phyloP scores from a whole-genome alignment of 2,113 vertebrate genomes.

The Xiphophorus maculatus region DNA sequence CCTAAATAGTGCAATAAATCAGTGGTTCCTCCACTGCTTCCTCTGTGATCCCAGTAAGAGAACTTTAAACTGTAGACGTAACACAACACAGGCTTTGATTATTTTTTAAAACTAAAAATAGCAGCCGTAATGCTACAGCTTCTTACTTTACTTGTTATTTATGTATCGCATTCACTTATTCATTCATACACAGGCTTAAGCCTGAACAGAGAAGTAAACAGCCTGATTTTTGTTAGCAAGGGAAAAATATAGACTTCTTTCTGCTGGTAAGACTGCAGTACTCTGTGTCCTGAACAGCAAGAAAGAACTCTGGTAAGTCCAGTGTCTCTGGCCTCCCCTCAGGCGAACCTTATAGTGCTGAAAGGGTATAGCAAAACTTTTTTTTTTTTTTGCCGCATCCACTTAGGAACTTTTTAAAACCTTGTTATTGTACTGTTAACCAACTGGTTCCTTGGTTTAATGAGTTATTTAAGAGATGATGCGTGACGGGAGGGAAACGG shows the following conservation, averaged over 20 bases:
- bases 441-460: not conserved
- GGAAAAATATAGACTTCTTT: not conserved
- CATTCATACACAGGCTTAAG: too few relatives aligned
- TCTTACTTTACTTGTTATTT: too few relatives aligned
- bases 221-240: too few relatives aligned
- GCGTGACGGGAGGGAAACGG: conserved; percentile 24
- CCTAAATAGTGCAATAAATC: too few relatives aligned
- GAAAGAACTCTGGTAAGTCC: not conserved
- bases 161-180: too few relatives aligned
- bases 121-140: too few relatives aligned
- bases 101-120: too few relatives aligned
- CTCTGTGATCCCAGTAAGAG: too few relatives aligned
- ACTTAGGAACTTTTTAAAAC: not conserved
- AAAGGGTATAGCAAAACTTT: not conserved
- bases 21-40: too few relatives aligned
- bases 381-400: not conserved
- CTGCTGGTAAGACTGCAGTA: not conserved
- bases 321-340: not conserved
- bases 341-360: not conserved
- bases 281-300: not conserved
- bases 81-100: too few relatives aligned
- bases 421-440: not conserved
- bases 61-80: too few relatives aligned
- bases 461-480: conserved; percentile 36
- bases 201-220: too few relatives aligned